phyloP scores from a whole-genome alignment of 2,797 vertebrate genomes.

The Coregonus ussuriensis region DNA sequence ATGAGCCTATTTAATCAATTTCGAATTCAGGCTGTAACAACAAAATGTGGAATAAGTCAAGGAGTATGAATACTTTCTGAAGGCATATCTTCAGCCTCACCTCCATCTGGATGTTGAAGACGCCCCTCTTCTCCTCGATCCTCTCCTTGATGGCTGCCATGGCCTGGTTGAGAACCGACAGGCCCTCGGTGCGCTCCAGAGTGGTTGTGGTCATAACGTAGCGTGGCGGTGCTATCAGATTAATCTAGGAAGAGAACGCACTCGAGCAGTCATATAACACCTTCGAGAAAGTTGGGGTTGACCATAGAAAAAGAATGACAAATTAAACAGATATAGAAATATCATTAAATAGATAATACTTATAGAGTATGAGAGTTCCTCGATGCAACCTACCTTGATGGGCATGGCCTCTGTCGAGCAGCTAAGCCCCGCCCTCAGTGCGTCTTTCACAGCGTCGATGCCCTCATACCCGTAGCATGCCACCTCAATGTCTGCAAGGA shows the following conservation, averaged over 20 bases:
- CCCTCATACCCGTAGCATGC: constrained; percentile 99
- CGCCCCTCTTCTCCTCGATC: constrained; percentile 97
- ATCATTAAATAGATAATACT: not conserved
- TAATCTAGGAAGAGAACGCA: constrained; percentile 80
- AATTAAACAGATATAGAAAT: not conserved
- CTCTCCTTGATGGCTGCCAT: constrained; percentile 98
- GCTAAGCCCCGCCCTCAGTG: constrained; percentile 89
- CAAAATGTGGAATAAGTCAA: too few relatives aligned
- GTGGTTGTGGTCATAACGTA: constrained; percentile 99
- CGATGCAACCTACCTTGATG: constrained; percentile 82
- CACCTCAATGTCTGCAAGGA: constrained; percentile 91
- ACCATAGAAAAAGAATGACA: too few relatives aligned
- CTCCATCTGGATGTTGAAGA: constrained; percentile 99
- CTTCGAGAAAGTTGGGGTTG: not conserved
- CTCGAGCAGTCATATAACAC: not conserved
- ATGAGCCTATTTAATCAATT: not conserved
- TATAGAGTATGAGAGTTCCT: not conserved
- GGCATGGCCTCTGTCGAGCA: constrained; percentile 98
- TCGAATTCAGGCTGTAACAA: not conserved
- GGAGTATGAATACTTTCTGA: too few relatives aligned
- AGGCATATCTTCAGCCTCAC: constrained; percentile 62
- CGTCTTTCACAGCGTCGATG: constrained; percentile 97
- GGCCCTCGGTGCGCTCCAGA: constrained; percentile 95
- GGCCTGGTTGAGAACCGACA: constrained; percentile 96
- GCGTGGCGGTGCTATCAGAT: constrained; percentile 95